These are phyloP conservation scores for Elaphurus davidianus DNA, from an alignment of 2,113 vertebrate genomes.

Conservation along the genomic window DNA sequence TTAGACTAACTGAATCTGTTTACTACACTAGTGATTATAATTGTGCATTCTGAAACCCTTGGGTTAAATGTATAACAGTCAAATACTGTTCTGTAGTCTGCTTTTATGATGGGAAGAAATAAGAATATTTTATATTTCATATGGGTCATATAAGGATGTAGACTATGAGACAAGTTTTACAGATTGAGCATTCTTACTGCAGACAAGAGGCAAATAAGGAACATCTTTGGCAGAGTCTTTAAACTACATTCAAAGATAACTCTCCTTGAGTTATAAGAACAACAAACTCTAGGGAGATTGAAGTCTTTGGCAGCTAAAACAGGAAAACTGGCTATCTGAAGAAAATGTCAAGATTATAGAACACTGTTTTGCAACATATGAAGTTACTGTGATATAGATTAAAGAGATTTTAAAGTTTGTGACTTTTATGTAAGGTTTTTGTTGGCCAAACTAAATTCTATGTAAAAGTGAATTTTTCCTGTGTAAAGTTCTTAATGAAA, in stretches of 20 bases:
- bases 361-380: conserved; percentile 82
- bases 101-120: not conserved
- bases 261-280: conserved; percentile 86
- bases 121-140: not conserved
- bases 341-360: conserved; percentile 85
- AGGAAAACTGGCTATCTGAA: conserved; percentile 85
- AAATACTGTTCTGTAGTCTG: not conserved
- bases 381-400: conserved; percentile 68
- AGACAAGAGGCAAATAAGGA: conserved; percentile 83
- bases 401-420: not conserved
- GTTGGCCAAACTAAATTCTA: not conserved
- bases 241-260: conserved; percentile 87
- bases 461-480: not conserved
- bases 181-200: conserved; percentile 89
- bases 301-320: conserved; percentile 83
- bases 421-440: not conserved
- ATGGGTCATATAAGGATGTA: not conserved
- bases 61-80: not conserved
- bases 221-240: conserved; percentile 88
- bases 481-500: not conserved
- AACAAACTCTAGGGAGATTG: conserved; percentile 85
- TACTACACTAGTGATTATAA: not conserved
- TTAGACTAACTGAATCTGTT: not conserved
- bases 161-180: conserved; percentile 71
- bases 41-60: not conserved